Base-by-base conservation (phyloP, 2,888 invertebrate species). In the Bimastos eiseni region DNA sequence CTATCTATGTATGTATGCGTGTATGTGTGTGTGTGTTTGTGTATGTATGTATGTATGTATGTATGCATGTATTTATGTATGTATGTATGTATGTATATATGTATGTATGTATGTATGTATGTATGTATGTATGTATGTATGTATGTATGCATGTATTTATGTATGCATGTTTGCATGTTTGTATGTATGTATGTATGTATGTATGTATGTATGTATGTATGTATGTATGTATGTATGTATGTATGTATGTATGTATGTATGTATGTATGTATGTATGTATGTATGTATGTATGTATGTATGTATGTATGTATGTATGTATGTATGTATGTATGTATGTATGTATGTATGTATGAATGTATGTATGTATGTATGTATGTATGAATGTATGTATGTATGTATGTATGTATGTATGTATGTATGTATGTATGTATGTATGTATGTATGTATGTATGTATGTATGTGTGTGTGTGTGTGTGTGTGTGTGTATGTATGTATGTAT, bases 221-320 rank as follows among this genome's bases (percentile, higher is more conserved):
- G 88, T 30, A 88, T 88, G 88, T 30, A 89, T 88, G 88, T 30
- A 88, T 88, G 88, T 30, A 88, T 88, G 88, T 30, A 88, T 88
- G 41, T 30, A 88, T 88, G 88, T 30, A 88, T 88, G 88, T 30
- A 88, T 88, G 88, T 24, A 88, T 24, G 88, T n/a, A n/a, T 90
- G 83, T 83, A 83, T 83, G 83, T 90, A 83, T 55, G 83, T 90
- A 83, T 90, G 90, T 90, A 84, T 90, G 90, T 90, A 37, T 90
- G 90, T 90, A 90, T 90, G 90, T 90, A 90, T 90, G 90, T 90
- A 90, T 90, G 88, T 90, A 90, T 90, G 90, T 90, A 90, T 90
- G 90, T 90, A 90, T 90, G 90, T 90, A 90, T 90, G 90, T 90
- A 90, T 90, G 90, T 90, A 90, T 90, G 90, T 90, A 90, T 90